Conservation (phyloP, 2,888 invertebrate genomes). For the Agrochola lychnidis region DNA sequence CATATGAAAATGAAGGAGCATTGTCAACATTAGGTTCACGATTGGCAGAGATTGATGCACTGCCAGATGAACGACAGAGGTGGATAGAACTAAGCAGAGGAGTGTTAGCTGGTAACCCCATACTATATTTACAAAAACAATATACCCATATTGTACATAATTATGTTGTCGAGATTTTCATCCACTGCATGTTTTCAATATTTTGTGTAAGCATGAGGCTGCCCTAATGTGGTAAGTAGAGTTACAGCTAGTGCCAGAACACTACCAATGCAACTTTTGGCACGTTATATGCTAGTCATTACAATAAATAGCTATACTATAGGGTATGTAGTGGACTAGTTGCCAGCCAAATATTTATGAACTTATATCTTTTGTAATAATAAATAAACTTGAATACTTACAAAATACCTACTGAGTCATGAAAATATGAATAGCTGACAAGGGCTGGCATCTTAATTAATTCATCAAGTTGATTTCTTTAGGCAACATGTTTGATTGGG, state of each 20-base stretch:
- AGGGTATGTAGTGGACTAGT: conserved; percentile 17
- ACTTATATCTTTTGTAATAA: conserved; percentile 32
- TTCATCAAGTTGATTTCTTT: conserved; percentile 67
- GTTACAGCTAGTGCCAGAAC: conserved; percentile 32
- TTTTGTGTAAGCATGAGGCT: conserved; percentile 2
- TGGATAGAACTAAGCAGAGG: conserved; percentile 93
- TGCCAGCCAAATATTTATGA: conserved; percentile 47
- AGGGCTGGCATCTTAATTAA: conserved; percentile 41
- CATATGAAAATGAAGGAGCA: conserved; percentile 96
- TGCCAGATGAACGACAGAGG: conserved; percentile 90
- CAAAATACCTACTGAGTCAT: conserved; percentile 16
- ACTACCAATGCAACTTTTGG: conserved; percentile 25
- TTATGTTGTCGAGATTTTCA: background rate
- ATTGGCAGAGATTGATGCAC: conserved; percentile 92
- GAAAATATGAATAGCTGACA: conserved; percentile 21
- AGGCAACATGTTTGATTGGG: conserved; percentile 99
- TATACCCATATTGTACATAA: background rate
- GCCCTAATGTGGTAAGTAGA: conserved; percentile 19
- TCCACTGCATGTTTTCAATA: background rate
- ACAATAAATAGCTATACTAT: conserved; percentile 26
- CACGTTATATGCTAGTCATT: conserved; percentile 35
- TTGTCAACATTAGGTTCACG: conserved; percentile 92
- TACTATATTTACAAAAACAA: conserved; percentile 8
- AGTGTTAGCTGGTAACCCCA: conserved; percentile 91
- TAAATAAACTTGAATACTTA: conserved; percentile 39